Conservation (phyloP, 1,140 invertebrate genomes). For the Coptotermes formosanus region DNA sequence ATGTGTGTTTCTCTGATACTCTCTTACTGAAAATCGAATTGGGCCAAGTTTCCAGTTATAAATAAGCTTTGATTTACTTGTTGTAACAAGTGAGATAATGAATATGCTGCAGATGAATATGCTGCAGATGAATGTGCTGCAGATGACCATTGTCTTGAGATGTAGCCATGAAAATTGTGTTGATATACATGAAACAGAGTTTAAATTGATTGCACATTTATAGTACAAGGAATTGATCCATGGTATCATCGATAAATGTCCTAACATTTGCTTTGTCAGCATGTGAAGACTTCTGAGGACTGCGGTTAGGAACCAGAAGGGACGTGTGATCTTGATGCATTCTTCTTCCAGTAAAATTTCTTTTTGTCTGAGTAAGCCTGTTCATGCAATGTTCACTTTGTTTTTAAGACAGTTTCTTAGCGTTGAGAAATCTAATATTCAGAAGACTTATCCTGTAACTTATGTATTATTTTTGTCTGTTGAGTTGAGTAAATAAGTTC, state of each 20-base stretch:
- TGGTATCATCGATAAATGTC: background rate
- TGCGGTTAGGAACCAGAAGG: background rate
- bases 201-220: background rate
- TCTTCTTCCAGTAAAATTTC: background rate
- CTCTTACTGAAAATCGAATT: conserved; percentile 12
- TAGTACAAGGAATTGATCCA: background rate
- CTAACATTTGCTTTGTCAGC: background rate
- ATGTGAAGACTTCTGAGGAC: background rate
- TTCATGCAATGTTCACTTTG: background rate
- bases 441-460: background rate
- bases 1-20: background rate
- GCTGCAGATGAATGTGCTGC: background rate
- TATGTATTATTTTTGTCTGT: background rate
- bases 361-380: background rate
- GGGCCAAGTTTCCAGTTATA: background rate
- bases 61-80: background rate
- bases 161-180: background rate
- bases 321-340: background rate
- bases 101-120: background rate
- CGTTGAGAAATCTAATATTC: background rate
- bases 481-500: background rate
- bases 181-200: background rate
- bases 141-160: too few relatives aligned
- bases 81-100: background rate
- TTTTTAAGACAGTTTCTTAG: conserved; percentile 3